Evolutionary conservation across 2,888 invertebrate genomes (phyloP), one percentile per base, ranked within the genome.

Genomic region (Prenolepis imparis): DNA sequence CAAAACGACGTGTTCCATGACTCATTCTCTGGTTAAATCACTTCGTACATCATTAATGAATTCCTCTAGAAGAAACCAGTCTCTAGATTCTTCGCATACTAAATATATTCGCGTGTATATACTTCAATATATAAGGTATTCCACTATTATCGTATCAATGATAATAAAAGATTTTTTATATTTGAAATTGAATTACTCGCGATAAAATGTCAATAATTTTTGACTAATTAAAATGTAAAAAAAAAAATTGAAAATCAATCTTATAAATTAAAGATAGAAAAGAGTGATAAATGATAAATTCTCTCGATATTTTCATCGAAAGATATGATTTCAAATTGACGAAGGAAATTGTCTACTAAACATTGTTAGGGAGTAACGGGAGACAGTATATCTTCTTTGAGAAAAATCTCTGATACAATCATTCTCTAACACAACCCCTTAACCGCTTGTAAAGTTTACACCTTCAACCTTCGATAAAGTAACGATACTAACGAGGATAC

Each of bases 401-500:
- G 6, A 70, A 52, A 48, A 48, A 64, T 39, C 28, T n/a, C 41
- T 9, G 36, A 24, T 39, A 66, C 12, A 24, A 68, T 68, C 28
- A 24, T 28, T n/a, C 52, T 18, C 52, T 18, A 15, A 64, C 39
- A n/a, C 39, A 24, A 41, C 28, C 15, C 15, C 24, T 44, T 57
- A 41, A 28, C n/a, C 6, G n/a, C 3, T 52, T 52, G 6, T 44
- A 41, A 36, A 44, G 21, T 44, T 59, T 59, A 36, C 24, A 32
- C 24, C 36, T 68, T 80, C 44, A 44, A 24, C 5, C 55, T 67
- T 57, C 15, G 15, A 70, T 70, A 68, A 57, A 68, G 21, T 59
- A 67, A 67, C 67, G 67, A 67, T 32, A 44, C 28, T 44, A 78
- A 78, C 67, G 67, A 21, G 68, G 52, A 66, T 66, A 9, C 75